Percentiles rank a stretch among this genome's conserved stretches.
Evolutionary conservation across 1,140 invertebrate genomes (phyloP).

Genomic region (Carposina sasakii): DNA sequence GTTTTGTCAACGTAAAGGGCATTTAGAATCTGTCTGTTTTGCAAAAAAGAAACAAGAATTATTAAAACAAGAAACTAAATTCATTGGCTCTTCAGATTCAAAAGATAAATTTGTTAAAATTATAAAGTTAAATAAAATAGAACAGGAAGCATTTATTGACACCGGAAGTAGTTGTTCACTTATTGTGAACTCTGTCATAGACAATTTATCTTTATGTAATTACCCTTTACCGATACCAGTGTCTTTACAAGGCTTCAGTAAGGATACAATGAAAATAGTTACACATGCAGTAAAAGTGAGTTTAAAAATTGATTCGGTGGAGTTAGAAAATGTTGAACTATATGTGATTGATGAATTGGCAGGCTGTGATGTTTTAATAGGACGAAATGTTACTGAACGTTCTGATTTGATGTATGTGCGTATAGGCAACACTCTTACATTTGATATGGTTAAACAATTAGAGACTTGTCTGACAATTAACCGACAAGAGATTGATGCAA

Average conservation of each 20-base stretch:
- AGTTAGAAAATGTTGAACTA: not conserved
- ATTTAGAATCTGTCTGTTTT: not conserved
- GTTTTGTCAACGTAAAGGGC: not conserved
- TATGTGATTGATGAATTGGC: slow-evolving; percentile 5
- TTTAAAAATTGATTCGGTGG: not conserved
- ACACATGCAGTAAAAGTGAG: not conserved
- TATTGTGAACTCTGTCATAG: not conserved
- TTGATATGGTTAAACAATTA: not conserved
- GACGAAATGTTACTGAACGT: slow-evolving; percentile 13
- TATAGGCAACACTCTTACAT: not conserved
- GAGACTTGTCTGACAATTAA: not conserved
- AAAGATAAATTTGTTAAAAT: slow-evolving; percentile 1
- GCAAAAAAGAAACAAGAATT: not conserved
- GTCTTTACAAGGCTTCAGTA: slow-evolving; percentile 2
- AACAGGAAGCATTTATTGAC: not conserved
- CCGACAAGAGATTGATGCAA: not conserved
- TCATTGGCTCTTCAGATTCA: not conserved
- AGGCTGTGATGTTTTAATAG: slow-evolving; percentile 11
- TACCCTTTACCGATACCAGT: not conserved
- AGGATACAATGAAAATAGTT: not conserved
- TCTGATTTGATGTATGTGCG: slow-evolving; percentile 14
- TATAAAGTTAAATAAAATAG: not conserved
- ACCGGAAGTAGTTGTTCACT: slow-evolving; percentile 1
- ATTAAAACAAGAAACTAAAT: slow-evolving; percentile 2
- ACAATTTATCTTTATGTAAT: not conserved